Evolutionary conservation across 2,113 vertebrate species (phyloP).

Genomic region (Saccopteryx leptura): DNA sequence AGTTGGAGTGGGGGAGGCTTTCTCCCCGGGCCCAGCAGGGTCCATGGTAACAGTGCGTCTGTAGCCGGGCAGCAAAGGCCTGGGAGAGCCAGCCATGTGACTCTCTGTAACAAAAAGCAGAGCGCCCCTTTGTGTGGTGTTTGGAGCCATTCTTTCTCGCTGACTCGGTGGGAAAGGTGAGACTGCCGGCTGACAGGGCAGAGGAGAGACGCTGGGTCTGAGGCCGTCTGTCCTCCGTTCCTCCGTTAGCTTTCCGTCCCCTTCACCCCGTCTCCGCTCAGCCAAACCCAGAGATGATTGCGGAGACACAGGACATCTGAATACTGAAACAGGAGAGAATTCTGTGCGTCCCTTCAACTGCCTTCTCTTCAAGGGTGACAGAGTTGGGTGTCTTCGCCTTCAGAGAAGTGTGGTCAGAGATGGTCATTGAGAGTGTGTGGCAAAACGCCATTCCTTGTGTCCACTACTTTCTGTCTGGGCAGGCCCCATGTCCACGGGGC

Average conservation of each 20-base stretch:
- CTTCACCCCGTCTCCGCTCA: not conserved
- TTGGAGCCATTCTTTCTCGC: constrained; percentile 42
- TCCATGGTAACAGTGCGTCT: not conserved
- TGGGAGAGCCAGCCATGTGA: not conserved
- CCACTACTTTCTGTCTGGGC: not conserved
- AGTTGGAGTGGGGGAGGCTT: not conserved
- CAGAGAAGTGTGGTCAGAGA: not conserved
- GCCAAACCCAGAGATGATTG: not conserved
- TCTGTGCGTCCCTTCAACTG: not conserved
- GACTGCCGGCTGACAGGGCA: not conserved
- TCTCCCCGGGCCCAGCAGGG: not conserved
- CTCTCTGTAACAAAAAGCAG: constrained; percentile 4
- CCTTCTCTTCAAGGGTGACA: not conserved
- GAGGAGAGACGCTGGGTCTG: constrained; percentile 27
- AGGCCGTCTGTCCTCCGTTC: not conserved
- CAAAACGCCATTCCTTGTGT: not conserved
- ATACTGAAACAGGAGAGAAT: constrained; percentile 20
- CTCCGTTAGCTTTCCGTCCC: not conserved
- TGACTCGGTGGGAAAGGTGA: constrained; percentile 55
- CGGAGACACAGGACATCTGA: not conserved
- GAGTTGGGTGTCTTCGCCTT: not conserved
- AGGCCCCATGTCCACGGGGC: not conserved
- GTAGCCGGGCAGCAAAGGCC: constrained; percentile 3
- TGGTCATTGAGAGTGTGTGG: not conserved
- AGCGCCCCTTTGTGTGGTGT: constrained; percentile 20